Base-by-base conservation (phyloP, 23 tunicate genomes). In the Styela clava region DNA sequence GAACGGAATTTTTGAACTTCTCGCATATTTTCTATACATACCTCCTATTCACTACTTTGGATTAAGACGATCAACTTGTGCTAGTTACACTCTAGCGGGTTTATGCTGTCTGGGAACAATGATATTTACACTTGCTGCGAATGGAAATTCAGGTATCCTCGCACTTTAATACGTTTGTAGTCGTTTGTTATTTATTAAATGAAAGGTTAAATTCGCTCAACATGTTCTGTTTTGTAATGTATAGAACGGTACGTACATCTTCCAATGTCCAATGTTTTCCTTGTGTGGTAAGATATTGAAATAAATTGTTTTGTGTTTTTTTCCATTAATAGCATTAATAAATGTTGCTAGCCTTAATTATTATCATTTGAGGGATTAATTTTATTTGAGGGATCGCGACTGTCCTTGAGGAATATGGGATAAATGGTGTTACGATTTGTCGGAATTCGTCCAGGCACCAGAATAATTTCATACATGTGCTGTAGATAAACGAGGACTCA, bases 1-100 rank as follows among this genome's bases (percentile, higher is more conserved):
- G 22, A 88, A 88, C 61, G 92, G 74, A 16, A 71, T 69, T 0
- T 63, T 88, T 0, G 92, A 88, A 52, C 21, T 83, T 2, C n/a
- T 83, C 0, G 87, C 79, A 2, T 20, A 44, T 24, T 26, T 31
- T 27, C 30, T 29, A 19, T 67, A 25, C 24, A 18, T 25, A 16
- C 12, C 22, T 18, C 32, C 32, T 16, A 29, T 29, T 0, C 16
- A 67, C 19, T 25, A 67, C 30, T 0, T 67, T 1, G 71, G 71
- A 16, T 25, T 27, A 29, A 27, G 24, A 25, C 24, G 16, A 18
- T 67, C 71, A 67, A 67, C 31, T 27, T 1, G 0, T 67, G n/a
- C 24, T 18, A 25, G 32, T 1, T 67, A 25, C 22, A 0, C 31
- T 0, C 71, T 67, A 22, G 71, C 76, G 27, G 77, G 82, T 2